Conservation (phyloP, 1,140 invertebrate genomes). For the Seison nebaliae region DNA sequence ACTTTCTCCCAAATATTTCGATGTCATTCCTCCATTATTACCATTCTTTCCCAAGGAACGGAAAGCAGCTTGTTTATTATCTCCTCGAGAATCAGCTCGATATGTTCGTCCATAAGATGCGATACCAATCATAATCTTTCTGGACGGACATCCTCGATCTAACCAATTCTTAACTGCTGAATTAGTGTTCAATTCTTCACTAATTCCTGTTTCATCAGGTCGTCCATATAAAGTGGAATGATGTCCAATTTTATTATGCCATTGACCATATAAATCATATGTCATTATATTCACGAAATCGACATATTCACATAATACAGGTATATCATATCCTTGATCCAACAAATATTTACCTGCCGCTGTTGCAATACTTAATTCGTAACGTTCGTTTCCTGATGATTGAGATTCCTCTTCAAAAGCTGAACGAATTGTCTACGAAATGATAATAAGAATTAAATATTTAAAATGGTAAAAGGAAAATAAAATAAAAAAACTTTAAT, state of each 20-base stretch:
- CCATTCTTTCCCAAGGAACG: constrained; percentile 10
- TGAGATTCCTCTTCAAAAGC: constrained; percentile 37
- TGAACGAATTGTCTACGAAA: constrained; percentile 37
- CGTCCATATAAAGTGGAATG: constrained; percentile 7
- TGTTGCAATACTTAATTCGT: constrained; percentile 34
- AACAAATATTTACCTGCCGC: constrained; percentile 31
- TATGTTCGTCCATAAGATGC: constrained; percentile 10
- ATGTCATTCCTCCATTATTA: constrained; percentile 1
- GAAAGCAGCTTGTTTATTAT: too few species aligned
- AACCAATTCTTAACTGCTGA: constrained; percentile 11
- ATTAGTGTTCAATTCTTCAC: constrained; percentile 11
- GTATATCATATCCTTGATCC: constrained; percentile 31
- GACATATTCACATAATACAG: constrained; percentile 32
- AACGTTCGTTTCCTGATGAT: constrained; percentile 17
- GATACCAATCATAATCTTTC: constrained; percentile 7
- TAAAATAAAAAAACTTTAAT: background rate
- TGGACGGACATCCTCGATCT: constrained; percentile 5
- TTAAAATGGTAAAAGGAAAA: background rate
- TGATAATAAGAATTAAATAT: constrained; percentile 1
- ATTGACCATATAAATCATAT: constrained; percentile 12
- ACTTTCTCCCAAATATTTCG: constrained; percentile 9
- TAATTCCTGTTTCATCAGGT: constrained; percentile 6
- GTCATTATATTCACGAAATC: constrained; percentile 13
- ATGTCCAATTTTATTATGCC: constrained; percentile 13
- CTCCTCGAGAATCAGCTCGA: constrained; percentile 4